Evolutionary conservation across 2,113 vertebrate species (phyloP).

Genomic region (Nanorana parkeri): DNA sequence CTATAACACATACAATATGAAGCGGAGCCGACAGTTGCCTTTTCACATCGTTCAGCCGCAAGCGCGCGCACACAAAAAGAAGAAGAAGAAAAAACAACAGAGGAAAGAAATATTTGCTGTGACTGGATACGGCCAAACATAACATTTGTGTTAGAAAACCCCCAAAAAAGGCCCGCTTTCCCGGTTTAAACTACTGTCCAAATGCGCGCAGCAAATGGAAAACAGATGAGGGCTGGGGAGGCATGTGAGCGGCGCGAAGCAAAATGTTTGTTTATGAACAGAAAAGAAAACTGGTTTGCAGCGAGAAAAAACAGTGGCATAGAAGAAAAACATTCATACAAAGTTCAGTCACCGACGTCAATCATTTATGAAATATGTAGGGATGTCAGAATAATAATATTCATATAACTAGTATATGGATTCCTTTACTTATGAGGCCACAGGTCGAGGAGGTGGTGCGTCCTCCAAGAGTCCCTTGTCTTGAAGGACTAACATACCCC

Average conservation of each 20-base stretch:
- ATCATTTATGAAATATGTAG: too few relatives aligned
- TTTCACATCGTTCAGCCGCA: constrained; percentile 1
- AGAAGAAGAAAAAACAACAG: constrained; percentile 11
- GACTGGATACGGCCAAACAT: constrained; percentile 35
- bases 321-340: too few relatives aligned
- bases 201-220: constrained; percentile 33
- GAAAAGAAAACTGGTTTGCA: constrained; percentile 10
- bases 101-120: constrained; percentile 31
- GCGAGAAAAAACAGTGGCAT: too few relatives aligned
- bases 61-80: constrained; percentile 1
- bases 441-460: too few relatives aligned
- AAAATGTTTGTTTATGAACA: constrained; percentile 44
- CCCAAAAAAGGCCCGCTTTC: background rate
- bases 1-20: background rate
- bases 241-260: background rate
- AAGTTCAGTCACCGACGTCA: background rate
- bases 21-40: background rate
- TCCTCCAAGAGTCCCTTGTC: too few relatives aligned
- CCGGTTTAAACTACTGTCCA: constrained; percentile 39
- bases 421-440: too few relatives aligned
- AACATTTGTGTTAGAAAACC: constrained; percentile 42
- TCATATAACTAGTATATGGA: too few relatives aligned
- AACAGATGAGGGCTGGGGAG: constrained; percentile 41
- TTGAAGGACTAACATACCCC: too few relatives aligned
- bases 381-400: too few relatives aligned